Base-by-base conservation (phyloP, 2,797 vertebrate genomes). In the Lepus oiostolus region DNA sequence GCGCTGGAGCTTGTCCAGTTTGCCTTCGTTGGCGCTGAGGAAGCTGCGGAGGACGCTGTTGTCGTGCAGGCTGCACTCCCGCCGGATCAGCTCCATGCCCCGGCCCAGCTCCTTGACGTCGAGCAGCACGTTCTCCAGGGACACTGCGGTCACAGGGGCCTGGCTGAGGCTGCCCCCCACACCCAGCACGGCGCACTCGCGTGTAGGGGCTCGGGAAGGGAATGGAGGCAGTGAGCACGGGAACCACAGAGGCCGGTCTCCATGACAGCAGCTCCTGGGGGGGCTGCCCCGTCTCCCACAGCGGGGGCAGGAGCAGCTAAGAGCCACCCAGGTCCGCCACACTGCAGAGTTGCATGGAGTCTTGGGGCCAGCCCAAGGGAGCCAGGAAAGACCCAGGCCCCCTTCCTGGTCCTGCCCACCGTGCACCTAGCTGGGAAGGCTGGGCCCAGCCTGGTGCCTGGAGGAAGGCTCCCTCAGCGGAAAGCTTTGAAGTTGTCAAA, bases 71-170 rank as follows among this genome's bases (percentile, higher is more conserved):
- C 99, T 99, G 42, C 99, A 99, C 97, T 99, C 99, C 54, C 99
- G 98, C 72, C 99, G 98, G 93, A 99, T 99, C 97, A 99, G 98
- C 54, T 99, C 99, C 99, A 99, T 99, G 50, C 99, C 99, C 96
- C 99, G 99, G 13, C 99, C 99, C 97, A 99, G 98, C 98, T 99
- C 99, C 97, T 99, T 99, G 5, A 99, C 99, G 0, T 99, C 99
- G 95, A 99, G 98, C 98, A 99, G 97, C 96, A 99, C 99, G 0
- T 99, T 99, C 98, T 99, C 99, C 98, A 99, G 97, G 96, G 99
- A 99, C 70, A 99, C 99, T 99, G 96, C 0, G 0, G 92, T 79
- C 80, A 94, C 68, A 96, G 76, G 95, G 67, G 52, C 72, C 26
- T 9, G 76, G 63, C 68, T 97, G 75, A 95, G 88, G 38, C 42